Evolutionary conservation across 1,140 invertebrate species (phyloP), one percentile per base, ranked within the genome.

Genomic region (Phthorimaea operculella): DNA sequence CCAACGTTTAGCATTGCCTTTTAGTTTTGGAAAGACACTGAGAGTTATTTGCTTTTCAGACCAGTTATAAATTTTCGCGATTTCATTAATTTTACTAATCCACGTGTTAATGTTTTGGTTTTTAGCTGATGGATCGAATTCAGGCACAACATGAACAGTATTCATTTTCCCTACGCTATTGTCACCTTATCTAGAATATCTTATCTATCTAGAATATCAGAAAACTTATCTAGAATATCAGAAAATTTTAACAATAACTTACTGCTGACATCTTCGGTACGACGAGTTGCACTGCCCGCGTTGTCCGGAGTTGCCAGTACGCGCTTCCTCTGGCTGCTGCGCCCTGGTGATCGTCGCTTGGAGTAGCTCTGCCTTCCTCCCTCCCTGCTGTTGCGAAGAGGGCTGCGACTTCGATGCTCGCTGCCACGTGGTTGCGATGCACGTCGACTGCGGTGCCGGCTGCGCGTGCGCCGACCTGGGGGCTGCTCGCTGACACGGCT

Each of bases 11-110:
- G 36, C 51, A 14, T 21, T 39, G 1, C 51, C 51, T 33, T 36
- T 52, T 39, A 52, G 12, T 52, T 36, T 52, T 42, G 33, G 33
- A 28, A 52, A 17, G 2, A n/a, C 51, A 15, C 10, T 21, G 4
- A 36, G 4, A 10, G 16, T 42, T n/a, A 18, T 39, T 52, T 52
- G 33, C 16, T 39, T 4, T 11, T 52, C 33, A 15, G n/a, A 14
- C 36, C 51, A 52, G 4, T 42, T 42, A 52, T 36, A 39, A 6
- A 52, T 52, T 16, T 15, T 36, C 34, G 51, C 51, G 16, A 15
- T 21, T 39, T 52, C 51, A 12, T 39, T 42, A n/a, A 52, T 33
- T 52, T 52, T 52, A 39, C 21, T 15, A 36, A 52, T 9, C 51
- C 51, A 52, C 33, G 34, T 52, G 8, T 34, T 33, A 5, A 52